Evolutionary conservation across 1,140 invertebrate genomes (phyloP).

Genomic region (Mya arenaria): DNA sequence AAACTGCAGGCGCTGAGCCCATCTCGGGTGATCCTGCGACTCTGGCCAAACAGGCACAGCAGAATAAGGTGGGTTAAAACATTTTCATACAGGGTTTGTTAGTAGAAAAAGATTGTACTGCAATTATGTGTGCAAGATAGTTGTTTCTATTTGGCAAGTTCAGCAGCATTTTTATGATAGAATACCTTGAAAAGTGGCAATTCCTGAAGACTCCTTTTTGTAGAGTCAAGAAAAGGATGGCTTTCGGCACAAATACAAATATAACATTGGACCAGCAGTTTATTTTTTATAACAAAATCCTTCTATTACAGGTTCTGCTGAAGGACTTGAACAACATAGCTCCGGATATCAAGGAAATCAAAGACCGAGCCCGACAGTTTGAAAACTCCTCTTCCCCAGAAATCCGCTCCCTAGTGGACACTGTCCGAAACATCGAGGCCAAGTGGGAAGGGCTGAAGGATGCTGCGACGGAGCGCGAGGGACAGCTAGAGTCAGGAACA

Average conservation of each 20-base stretch:
- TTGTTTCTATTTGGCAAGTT: no score
- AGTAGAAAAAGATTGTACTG: no score
- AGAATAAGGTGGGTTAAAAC: slow-evolving; percentile 86
- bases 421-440: slow-evolving; percentile 64
- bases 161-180: no score
- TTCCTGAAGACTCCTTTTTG: no score
- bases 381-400: slow-evolving; percentile 82
- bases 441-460: slow-evolving; percentile 72
- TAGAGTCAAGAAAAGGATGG: no score
- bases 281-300: no score
- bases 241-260: no score
- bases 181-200: no score
- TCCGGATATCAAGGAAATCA: slow-evolving; percentile 81
- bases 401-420: slow-evolving; percentile 64
- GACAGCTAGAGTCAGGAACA: slow-evolving; percentile 66
- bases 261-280: no score
- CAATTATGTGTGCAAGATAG: no score
- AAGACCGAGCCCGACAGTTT: slow-evolving; percentile 94
- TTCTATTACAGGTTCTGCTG: slow-evolving; percentile 65
- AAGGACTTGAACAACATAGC: slow-evolving; percentile 70
- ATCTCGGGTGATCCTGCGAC: slow-evolving; percentile 93
- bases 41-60: slow-evolving; percentile 92
- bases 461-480: slow-evolving; percentile 62
- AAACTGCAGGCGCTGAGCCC: slow-evolving; percentile 87
- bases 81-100: no score